Percentiles rank a stretch among this genome's conserved stretches.
Conservation (phyloP, 2,113 vertebrate species). For the Colistium nudipinnis region DNA sequence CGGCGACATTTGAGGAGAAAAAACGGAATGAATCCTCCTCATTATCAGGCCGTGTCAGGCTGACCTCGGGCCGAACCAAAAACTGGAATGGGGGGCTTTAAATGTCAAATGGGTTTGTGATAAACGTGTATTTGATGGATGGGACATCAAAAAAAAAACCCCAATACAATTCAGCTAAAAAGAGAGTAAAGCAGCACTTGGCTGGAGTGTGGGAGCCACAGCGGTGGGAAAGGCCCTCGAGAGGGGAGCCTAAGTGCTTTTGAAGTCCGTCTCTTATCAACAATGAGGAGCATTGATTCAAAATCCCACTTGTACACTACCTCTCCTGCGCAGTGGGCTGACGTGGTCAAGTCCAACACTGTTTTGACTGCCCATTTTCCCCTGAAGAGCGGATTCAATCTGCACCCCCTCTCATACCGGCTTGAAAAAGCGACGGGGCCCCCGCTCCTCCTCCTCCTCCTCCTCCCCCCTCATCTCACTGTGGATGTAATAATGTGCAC, state of each 20-base stretch:
- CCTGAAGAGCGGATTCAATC: slow-evolving; percentile 65
- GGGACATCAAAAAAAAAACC: slow-evolving; percentile 49
- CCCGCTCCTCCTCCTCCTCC: slow-evolving; percentile 10
- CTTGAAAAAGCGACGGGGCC: slow-evolving; percentile 38
- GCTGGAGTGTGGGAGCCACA: slow-evolving; percentile 34
- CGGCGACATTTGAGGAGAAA: slow-evolving; percentile 3
- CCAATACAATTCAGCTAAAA: slow-evolving; percentile 40
- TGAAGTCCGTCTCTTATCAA: slow-evolving; percentile 65
- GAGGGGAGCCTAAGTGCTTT: slow-evolving; percentile 62
- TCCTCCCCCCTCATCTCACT: slow-evolving; percentile 37
- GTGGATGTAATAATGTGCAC: slow-evolving; percentile 45
- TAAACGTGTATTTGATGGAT: slow-evolving; percentile 11
- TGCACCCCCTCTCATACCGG: slow-evolving; percentile 44
- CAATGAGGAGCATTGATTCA: slow-evolving; percentile 78
- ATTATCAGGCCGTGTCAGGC: slow-evolving; percentile 26
- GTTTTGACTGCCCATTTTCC: slow-evolving; percentile 75
- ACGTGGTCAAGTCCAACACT: slow-evolving; percentile 76
- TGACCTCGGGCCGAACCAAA: slow-evolving; percentile 7
- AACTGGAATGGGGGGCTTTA: not conserved
- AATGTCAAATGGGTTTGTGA: slow-evolving; percentile 19
- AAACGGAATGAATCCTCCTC: slow-evolving; percentile 22
- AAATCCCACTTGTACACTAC: slow-evolving; percentile 50
- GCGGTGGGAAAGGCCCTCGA: slow-evolving; percentile 69
- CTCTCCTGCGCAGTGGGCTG: slow-evolving; percentile 38
- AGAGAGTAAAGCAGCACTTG: slow-evolving; percentile 26